phyloP scores from a whole-genome alignment of 1,140 invertebrate genomes.

The Neodiprion virginianus region DNA sequence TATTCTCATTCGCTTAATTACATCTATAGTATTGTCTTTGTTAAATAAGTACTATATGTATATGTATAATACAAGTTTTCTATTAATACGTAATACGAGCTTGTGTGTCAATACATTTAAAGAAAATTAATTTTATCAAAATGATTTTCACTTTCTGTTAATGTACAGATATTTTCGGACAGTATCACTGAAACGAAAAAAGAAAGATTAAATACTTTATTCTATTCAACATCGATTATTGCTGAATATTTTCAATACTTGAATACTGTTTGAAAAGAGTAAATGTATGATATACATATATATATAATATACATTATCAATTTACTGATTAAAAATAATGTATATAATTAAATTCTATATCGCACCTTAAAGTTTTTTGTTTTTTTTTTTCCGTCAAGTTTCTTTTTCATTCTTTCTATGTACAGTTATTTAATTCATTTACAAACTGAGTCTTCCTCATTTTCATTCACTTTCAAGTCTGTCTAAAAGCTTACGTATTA shows the following conservation, averaged over 20 bases:
- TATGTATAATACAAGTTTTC: background rate
- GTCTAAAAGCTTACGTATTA: background rate
- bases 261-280: slow-evolving; percentile 4
- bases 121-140: too few species aligned
- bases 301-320: background rate
- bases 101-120: background rate
- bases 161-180: too few species aligned
- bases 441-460: background rate
- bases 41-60: background rate
- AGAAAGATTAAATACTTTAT: background rate
- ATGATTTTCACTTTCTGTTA: too few species aligned
- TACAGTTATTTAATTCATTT: background rate
- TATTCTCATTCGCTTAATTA: background rate
- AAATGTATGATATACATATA: background rate
- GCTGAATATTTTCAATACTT: background rate
- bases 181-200: too few species aligned
- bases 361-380: background rate
- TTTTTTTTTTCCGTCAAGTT: background rate
- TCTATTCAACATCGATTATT: background rate
- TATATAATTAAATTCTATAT: background rate
- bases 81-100: background rate
- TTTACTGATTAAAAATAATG: background rate
- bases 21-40: background rate
- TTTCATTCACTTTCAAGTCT: background rate
- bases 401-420: background rate